These are phyloP conservation scores for Kradibia gibbosae DNA, from an alignment of 1,140 invertebrate genomes.

Conservation along the genomic window DNA sequence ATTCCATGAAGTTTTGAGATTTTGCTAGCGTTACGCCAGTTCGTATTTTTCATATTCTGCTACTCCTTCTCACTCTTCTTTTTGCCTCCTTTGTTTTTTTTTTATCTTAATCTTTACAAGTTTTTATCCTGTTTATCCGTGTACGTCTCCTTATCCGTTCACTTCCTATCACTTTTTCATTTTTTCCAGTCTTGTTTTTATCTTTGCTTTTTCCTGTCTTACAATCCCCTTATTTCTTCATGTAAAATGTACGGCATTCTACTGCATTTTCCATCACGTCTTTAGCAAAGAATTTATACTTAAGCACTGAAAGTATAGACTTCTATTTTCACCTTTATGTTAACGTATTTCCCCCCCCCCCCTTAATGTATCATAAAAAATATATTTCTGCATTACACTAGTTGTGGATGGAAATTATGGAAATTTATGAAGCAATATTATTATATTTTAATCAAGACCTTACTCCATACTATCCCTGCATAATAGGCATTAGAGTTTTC, in stretches of 20 bases:
- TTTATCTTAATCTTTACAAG: constrained; percentile 14
- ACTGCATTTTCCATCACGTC: constrained; percentile 49
- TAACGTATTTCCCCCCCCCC: neutral
- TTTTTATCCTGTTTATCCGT: constrained; percentile 26
- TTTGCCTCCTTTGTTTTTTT: constrained; percentile 1
- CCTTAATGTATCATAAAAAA: neutral
- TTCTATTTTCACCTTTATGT: neutral
- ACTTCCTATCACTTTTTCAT: constrained; percentile 15
- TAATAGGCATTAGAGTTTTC: constrained; percentile 7
- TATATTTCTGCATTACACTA: neutral
- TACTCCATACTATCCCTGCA: neutral
- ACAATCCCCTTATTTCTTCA: constrained; percentile 12
- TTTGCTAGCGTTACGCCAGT: constrained; percentile 25
- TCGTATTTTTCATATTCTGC: neutral
- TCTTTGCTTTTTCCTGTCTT: constrained; percentile 31
- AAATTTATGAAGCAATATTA: constrained; percentile 14
- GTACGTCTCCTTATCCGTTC: constrained; percentile 19
- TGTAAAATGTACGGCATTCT: constrained; percentile 42
- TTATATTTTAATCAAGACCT: neutral
- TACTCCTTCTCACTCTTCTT: neutral
- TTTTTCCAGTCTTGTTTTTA: neutral
- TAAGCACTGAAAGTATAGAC: neutral
- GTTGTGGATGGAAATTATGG: neutral
- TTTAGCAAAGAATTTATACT: neutral
- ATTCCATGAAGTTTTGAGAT: constrained; percentile 12